Evolutionary conservation across 1,140 invertebrate species (phyloP), one percentile per base, ranked within the genome.

Genomic region (Panulirus ornatus): DNA sequence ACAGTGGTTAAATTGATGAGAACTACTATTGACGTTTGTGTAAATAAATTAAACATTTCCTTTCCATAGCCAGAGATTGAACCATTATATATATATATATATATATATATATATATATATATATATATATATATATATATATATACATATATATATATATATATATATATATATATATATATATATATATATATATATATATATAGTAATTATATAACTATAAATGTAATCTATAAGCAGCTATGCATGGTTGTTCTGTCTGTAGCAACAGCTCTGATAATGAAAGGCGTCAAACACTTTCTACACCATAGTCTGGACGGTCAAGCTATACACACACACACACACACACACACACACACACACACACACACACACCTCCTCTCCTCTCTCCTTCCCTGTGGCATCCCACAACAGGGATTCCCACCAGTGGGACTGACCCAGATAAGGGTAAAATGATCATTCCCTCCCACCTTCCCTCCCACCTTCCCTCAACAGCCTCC

Each of bases 171-270:
- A 54, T 82, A 82, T 51, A 82, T 58, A 58, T 51, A 82, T 82
- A 82, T 51, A 82, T n/a, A n/a, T 82, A 82, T 51, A 82, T 82
- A 82, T 51, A 54, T 82, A 82, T 54, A 82, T 82, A 82, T 36
- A 82, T 82, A 82, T 51, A 58, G 6, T 47, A 30, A 8, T 47
- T 81, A 81, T 47, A 51, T 81, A 81, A 30, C 44, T 81, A 81
- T 47, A 81, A 47, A 81, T 47, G 51, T n/a, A 81, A 30, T 47
- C 51, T 19, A 9, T n/a, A n/a, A n/a, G n/a, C n/a, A n/a, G n/a
- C n/a, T n/a, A n/a, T n/a, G n/a, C n/a, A n/a, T n/a, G n/a, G n/a
- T n/a, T n/a, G n/a, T n/a, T n/a, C n/a, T n/a, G n/a, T n/a, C n/a
- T n/a, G n/a, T n/a, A n/a, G n/a, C n/a, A n/a, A n/a, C n/a, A n/a